Percentiles rank a stretch among this genome's conserved stretches.
These are phyloP conservation scores for Gymnocypris eckloni DNA, from an alignment of 2,797 vertebrate genomes.

Conservation along the genomic window DNA sequence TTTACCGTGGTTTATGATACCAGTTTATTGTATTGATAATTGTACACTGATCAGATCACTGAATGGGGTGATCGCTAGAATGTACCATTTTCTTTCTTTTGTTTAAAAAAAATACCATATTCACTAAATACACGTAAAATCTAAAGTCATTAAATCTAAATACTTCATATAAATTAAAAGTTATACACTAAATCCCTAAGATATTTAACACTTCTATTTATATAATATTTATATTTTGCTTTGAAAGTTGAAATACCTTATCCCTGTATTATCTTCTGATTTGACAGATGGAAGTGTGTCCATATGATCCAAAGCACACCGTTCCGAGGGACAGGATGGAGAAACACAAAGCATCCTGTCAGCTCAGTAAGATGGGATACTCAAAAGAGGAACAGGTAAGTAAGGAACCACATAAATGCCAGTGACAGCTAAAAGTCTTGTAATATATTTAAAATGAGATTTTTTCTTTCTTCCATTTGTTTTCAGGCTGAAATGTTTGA, in stretches of 20 bases:
- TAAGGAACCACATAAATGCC: background rate
- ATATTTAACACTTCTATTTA: background rate
- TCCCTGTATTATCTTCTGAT: background rate
- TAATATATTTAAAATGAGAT: background rate
- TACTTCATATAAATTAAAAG: background rate
- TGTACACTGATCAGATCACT: background rate
- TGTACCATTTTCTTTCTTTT: background rate
- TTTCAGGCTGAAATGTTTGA: constrained; percentile 84
- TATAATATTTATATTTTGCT: background rate
- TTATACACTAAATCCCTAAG: background rate
- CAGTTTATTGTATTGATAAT: background rate
- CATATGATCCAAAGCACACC: constrained; percentile 86
- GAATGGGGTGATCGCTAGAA: background rate
- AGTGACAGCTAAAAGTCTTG: background rate
- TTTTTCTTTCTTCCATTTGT: constrained; percentile 6
- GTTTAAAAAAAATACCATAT: background rate
- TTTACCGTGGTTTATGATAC: background rate
- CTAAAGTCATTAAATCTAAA: background rate
- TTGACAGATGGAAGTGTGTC: constrained; percentile 77
- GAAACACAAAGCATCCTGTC: constrained; percentile 83
- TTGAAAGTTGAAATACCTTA: background rate
- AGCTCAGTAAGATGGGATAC: constrained; percentile 83
- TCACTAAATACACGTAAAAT: background rate
- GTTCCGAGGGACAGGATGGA: constrained; percentile 84
- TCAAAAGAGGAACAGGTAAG: constrained; percentile 87